Base-by-base conservation (phyloP, 23 tunicate genomes). In the Halocynthia aurantium region DNA sequence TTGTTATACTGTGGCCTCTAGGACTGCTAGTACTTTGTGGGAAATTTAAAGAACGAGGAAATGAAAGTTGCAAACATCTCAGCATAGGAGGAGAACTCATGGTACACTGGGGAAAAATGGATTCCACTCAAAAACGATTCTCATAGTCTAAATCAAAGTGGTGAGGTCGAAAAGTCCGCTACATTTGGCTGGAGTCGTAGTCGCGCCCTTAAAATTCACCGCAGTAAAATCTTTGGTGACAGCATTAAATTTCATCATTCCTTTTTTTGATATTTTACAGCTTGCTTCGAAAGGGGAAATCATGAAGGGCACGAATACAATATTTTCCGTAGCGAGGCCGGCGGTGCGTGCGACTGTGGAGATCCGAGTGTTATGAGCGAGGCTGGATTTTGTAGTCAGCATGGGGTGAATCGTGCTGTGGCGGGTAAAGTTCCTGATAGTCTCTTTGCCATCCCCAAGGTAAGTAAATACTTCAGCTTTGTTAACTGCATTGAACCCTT, bases 281-380 rank as follows among this genome's bases (percentile, higher is more conserved):
- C 93, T 53, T 96, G 99, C 73, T 96, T 96, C 79, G 99, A 96
- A 67, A 60, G 72, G 8, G 99, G 99, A 11, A 71, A 85, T 77
- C 99, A 96, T 69, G 83, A 85, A 64, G 99, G 99, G 0, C 99
- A 96, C 71, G 96, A 96, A 55, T 96, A 90, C 86, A 96, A 90
- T 67, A 90, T 96, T 31, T 96, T 96, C 72, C 89, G 96, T 40
- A 90, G 97, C 74, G 99, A 92, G 52, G 99, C 99, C 10, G 99
- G 99, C 1, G 99, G 99, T n/a, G 99, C 99, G 10, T 96, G 99
- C 76, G 99, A 96, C 76, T 96, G 99, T 70, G 99, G 99, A 20
- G 99, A 96, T 77, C 51, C 96, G 5, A 87, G 88, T 82, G 99
- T 96, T 7, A 85, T 96, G 96, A 75, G 57, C 9, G 49, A 76